Evolutionary conservation across 1,140 invertebrate genomes (phyloP), one percentile per base, ranked within the genome.

Genomic region (Coelopa frigida): DNA sequence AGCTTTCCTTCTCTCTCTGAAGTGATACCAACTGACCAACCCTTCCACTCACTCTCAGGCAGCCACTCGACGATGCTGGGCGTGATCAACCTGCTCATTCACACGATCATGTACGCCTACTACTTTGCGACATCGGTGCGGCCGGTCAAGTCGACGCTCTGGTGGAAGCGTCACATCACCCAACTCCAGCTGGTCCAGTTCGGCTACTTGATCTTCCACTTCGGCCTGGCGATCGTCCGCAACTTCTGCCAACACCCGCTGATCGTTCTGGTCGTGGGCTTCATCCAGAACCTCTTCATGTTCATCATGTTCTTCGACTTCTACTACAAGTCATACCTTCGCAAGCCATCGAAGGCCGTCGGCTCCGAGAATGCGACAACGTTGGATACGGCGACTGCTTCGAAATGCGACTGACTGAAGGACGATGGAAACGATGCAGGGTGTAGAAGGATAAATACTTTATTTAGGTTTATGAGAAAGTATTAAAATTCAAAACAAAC

Each of bases 181-280:
- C 55, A 63, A 51, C 39, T 67, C 41, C 63, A 67, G 27, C 46
- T 67, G 40, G 7, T 53, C 3, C 63, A 67, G 43, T 67, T 67
- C 18, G 62, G 82, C 2, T 37, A 84, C 2, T 73, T 89, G 15
- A 70, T 80, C 3, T 55, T 82, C 17, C 87, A 91, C 20, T 67
- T 66, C 40, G 24, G 56, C 18, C 38, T 58, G 14, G 58, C 60
- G 11, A 51, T 67, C 5, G n/a, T 67, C 2, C 50, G 43, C 7
- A 66, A 66, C 38, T 49, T 55, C 1, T 67, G 63, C 32, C 47
- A 54, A 17, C 59, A 59, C 24, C 58, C 62, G 2, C 21, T 37
- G 2, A 43, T 61, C 15, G 49, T 66, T 3, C 48, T 57, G 1
- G 54, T 63, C 37, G 51, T 66, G 8, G 62, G 58, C 0, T 47